phyloP scores from a whole-genome alignment of 2,113 vertebrate species.

The Aphelocoma coerulescens region DNA sequence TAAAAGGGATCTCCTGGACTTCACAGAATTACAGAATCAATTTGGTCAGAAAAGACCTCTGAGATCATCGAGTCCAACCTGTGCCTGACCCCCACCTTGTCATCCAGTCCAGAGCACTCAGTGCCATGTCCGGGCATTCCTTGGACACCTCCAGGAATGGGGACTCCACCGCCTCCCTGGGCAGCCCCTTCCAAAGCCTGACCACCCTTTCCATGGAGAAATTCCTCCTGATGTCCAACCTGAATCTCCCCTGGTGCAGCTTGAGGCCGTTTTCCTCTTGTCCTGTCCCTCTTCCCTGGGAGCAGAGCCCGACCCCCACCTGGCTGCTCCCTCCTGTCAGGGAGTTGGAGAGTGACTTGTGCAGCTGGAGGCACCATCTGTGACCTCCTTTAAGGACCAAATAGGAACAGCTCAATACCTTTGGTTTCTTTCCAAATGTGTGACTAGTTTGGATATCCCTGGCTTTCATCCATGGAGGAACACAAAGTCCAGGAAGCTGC shows the following conservation, averaged over 20 bases:
- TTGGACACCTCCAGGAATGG: not conserved
- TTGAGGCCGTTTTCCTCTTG: not conserved
- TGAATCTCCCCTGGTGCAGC: not conserved
- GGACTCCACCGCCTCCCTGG: not conserved
- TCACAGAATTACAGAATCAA: not conserved
- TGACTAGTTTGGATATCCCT: not conserved
- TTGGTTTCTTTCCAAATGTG: not conserved
- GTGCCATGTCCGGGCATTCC: not conserved
- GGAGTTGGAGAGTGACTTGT: not conserved
- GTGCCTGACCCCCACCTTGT: fast-evolving
- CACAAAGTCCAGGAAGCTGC: not conserved
- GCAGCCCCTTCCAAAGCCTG: not conserved
- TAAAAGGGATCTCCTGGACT: not conserved
- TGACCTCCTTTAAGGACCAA: not conserved
- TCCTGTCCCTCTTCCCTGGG: not conserved
- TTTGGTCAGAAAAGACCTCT: not conserved
- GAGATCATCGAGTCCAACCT: not conserved
- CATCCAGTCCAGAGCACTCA: not conserved
- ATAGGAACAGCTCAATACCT: fast-evolving
- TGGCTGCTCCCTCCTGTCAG: not conserved
- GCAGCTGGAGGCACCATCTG: not conserved
- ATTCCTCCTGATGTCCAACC: not conserved
- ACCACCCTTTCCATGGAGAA: not conserved
- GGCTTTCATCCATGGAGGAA: not conserved
- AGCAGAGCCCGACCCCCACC: not conserved